These are phyloP conservation scores for Turdus rufiventris DNA, from an alignment of 2,113 vertebrate genomes.

Conservation along the genomic window DNA sequence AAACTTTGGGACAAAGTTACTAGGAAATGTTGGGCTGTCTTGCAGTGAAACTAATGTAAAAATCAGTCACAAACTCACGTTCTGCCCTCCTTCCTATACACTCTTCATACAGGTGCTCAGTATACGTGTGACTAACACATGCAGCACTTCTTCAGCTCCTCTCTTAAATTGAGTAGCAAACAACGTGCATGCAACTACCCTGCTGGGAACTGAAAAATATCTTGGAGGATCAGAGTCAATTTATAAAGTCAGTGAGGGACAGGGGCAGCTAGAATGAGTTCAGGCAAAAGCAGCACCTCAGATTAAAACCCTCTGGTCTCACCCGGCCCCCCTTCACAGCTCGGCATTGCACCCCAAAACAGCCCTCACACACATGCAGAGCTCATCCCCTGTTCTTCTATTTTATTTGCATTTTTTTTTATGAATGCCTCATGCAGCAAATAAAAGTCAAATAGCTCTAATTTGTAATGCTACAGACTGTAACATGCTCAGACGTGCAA, in stretches of 20 bases:
- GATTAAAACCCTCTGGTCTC: neutral
- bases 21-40: neutral
- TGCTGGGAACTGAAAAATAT: neutral
- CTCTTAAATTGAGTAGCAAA: neutral
- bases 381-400: neutral
- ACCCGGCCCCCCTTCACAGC: neutral
- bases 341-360: fast-evolving
- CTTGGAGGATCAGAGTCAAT: neutral
- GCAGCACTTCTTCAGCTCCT: neutral
- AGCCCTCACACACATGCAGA: fast-evolving
- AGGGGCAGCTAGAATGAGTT: neutral
- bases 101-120: neutral
- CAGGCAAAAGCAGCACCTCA: neutral
- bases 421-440: neutral
- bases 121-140: neutral
- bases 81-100: neutral
- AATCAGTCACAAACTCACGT: neutral
- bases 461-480: conserved; percentile 36
- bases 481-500: conserved; percentile 42
- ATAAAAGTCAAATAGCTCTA: conserved; percentile 19
- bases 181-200: neutral
- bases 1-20: neutral
- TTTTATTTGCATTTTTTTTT: neutral
- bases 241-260: neutral
- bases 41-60: neutral